phyloP scores from a whole-genome alignment of 2,888 invertebrate species.

The Andrena chrysosceles region DNA sequence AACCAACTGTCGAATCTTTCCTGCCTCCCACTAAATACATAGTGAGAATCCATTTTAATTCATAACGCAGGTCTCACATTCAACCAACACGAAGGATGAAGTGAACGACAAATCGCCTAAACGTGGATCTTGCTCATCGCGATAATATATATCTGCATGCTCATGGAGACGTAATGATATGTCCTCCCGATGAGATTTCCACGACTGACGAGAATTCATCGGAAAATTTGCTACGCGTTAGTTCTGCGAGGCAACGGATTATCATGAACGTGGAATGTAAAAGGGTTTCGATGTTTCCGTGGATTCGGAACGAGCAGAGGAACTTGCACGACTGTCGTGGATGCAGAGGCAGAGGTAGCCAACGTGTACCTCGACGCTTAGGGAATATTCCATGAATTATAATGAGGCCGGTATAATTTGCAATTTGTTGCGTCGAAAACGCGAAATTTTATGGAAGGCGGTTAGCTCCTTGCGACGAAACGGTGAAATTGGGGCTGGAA shows the following conservation, averaged over 20 bases:
- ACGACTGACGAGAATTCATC: constrained; percentile 57
- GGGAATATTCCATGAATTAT: constrained; percentile 71
- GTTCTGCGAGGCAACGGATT: constrained; percentile 55
- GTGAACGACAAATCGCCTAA: no score
- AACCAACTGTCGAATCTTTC: no score
- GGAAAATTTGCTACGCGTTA: constrained; percentile 63
- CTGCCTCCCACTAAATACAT: no score
- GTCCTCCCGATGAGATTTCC: constrained; percentile 25
- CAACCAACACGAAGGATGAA: constrained; percentile 3
- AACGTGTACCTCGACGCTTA: constrained; percentile 44
- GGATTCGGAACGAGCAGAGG: constrained; percentile 52
- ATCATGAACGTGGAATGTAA: constrained; percentile 63
- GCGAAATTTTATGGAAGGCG: constrained; percentile 34
- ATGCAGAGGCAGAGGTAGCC: constrained; percentile 13
- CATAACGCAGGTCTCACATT: neutral
- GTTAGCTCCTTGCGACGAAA: neutral
- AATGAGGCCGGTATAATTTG: constrained; percentile 67
- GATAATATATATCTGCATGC: no score
- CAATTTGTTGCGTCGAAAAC: constrained; percentile 67
- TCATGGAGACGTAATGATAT: no score
- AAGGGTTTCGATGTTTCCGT: constrained; percentile 71
- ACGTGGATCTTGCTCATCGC: no score
- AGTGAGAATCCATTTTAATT: no score
- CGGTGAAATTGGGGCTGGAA: constrained; percentile 35
- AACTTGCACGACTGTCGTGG: constrained; percentile 35